Evolutionary conservation across 2,888 invertebrate genomes (phyloP).

Genomic region (Pyralis farinalis): DNA sequence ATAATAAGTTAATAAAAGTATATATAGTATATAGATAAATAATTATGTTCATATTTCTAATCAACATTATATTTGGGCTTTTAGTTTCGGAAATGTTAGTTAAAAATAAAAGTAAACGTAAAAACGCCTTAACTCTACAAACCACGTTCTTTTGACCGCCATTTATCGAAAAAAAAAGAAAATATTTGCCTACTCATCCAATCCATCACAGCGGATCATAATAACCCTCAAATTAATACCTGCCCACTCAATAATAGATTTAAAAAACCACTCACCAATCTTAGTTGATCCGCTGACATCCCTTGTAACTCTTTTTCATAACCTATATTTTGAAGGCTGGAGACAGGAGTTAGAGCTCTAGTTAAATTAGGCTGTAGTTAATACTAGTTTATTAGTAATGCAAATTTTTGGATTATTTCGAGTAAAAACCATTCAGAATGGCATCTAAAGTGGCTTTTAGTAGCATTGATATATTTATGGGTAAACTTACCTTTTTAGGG

Average conservation of each 20-base stretch:
- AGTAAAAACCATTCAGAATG: conserved; percentile 50
- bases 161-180: conserved; percentile 25
- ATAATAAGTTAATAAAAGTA: too few species aligned
- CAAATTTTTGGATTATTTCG: conserved; percentile 66
- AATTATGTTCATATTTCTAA: too few species aligned
- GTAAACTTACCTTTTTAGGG: conserved; percentile 46
- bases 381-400: conserved; percentile 65
- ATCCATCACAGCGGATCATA: conserved; percentile 73
- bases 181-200: conserved; percentile 65
- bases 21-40: too few species aligned
- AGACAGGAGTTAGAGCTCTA: too few species aligned
- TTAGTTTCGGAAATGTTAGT: too few species aligned
- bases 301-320: too few species aligned
- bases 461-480: conserved; percentile 71
- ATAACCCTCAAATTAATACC: conserved; percentile 76
- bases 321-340: too few species aligned
- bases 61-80: too few species aligned
- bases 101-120: too few species aligned
- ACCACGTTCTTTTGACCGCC: background rate
- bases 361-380: conserved; percentile 16
- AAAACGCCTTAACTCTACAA: too few species aligned
- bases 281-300: background rate
- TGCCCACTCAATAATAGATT: conserved; percentile 61
- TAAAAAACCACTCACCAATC: conserved; percentile 32
- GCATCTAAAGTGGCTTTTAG: conserved; percentile 69